phyloP scores from a whole-genome alignment of 2,113 vertebrate species.

The Camarhynchus parvulus region DNA sequence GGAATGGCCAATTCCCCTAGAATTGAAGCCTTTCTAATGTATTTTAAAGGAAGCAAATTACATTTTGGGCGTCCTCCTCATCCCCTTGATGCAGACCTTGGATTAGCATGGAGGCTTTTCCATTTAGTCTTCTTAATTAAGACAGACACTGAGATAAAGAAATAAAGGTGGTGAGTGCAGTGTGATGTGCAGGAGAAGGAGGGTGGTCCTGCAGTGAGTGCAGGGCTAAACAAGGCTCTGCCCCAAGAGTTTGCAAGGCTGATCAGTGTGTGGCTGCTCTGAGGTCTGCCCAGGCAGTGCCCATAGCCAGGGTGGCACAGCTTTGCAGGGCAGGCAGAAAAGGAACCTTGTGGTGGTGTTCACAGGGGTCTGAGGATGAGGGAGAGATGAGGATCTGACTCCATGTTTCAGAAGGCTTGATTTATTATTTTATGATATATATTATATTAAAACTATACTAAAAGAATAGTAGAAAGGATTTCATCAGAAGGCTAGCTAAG shows the following conservation, averaged over 20 bases:
- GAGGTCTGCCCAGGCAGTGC: neutral
- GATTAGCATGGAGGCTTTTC: slow-evolving; percentile 15
- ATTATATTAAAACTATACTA: too few relatives aligned
- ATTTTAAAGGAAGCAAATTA: slow-evolving; percentile 2
- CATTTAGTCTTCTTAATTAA: slow-evolving; percentile 49
- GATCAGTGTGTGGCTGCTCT: rapidly evolving
- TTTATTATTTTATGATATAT: too few relatives aligned
- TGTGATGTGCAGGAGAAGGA: neutral
- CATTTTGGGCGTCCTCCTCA: neutral
- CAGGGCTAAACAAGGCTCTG: neutral
- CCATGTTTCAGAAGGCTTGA: too few relatives aligned
- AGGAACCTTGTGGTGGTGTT: neutral
- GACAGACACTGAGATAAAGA: neutral
- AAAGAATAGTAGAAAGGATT: too few relatives aligned
- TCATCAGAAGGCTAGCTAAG: too few relatives aligned
- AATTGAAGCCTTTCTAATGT: neutral
- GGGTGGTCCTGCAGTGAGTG: neutral
- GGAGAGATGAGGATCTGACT: too few relatives aligned
- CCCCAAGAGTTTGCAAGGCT: too few relatives aligned
- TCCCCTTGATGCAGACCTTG: neutral
- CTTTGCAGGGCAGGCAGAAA: neutral
- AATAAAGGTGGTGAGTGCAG: neutral
- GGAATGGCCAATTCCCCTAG: neutral
- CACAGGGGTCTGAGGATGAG: too few relatives aligned
- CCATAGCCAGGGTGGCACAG: rapidly evolving